phyloP scores from a whole-genome alignment of 2,888 invertebrate species.

The Eudemis profundana region DNA sequence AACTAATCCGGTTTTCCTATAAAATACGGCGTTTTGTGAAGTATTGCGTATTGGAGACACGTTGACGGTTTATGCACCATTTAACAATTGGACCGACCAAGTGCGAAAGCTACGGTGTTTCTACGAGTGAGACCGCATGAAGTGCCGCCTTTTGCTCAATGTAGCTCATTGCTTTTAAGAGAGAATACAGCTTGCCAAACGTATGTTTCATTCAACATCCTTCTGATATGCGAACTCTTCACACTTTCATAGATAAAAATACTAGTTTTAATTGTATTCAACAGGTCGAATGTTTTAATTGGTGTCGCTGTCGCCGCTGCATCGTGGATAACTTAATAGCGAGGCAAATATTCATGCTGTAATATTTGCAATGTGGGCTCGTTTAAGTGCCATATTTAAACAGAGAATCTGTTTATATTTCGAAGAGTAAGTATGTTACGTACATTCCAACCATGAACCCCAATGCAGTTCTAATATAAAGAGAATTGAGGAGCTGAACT shows the following conservation, averaged over 20 bases:
- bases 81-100: slow-evolving; percentile 71
- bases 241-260: slow-evolving; percentile 17
- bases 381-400: slow-evolving; percentile 19
- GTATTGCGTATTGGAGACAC: slow-evolving; percentile 60
- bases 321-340: slow-evolving; percentile 32
- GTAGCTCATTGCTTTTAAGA: too few relatives aligned
- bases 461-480: too few relatives aligned
- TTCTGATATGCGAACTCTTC: not conserved
- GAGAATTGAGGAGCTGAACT: too few relatives aligned
- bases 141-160: slow-evolving; percentile 15
- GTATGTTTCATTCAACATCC: too few relatives aligned
- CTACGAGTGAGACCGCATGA: slow-evolving; percentile 23
- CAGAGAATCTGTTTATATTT: slow-evolving; percentile 10
- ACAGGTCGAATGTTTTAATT: slow-evolving; percentile 34
- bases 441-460: too few relatives aligned
- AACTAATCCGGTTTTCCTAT: not conserved
- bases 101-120: slow-evolving; percentile 57
- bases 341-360: slow-evolving; percentile 27
- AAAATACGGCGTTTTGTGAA: not conserved
- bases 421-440: too few relatives aligned
- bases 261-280: slow-evolving; percentile 24
- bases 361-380: slow-evolving; percentile 20
- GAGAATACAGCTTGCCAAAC: too few relatives aligned
- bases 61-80: slow-evolving; percentile 72
- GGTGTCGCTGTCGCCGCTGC: slow-evolving; percentile 32